phyloP scores from a whole-genome alignment of 2,113 vertebrate genomes.

The Nannospalax galili region DNA sequence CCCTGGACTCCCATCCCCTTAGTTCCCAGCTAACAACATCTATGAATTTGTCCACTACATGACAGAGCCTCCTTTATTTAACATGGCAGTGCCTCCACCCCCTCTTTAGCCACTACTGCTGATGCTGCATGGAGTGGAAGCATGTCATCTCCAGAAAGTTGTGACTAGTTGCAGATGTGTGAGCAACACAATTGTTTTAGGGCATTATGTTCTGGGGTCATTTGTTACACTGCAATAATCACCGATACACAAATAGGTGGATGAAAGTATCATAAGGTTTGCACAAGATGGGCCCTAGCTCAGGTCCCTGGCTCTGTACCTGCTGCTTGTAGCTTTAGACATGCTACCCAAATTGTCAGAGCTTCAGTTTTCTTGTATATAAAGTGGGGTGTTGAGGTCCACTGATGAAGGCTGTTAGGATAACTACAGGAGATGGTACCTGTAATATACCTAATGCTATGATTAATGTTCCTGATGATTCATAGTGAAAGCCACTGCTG shows the following conservation, averaged over 20 bases:
- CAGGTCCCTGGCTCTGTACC: not conserved
- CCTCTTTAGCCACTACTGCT: not conserved
- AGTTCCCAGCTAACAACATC: not conserved
- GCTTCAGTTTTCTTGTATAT: not conserved
- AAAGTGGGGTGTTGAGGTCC: not conserved
- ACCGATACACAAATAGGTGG: not conserved
- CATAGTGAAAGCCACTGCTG: not conserved
- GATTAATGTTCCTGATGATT: not conserved
- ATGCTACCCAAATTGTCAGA: not conserved
- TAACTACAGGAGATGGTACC: not conserved
- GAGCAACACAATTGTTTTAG: no score
- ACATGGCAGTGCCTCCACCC: not conserved
- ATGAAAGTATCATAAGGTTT: not conserved
- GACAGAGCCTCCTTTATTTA: not conserved
- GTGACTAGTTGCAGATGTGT: not conserved
- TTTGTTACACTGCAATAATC: not conserved
- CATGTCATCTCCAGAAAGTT: no score
- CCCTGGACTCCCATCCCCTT: no score
- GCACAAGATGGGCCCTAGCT: not conserved
- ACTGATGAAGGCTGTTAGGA: not conserved
- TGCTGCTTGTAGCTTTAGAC: not conserved
- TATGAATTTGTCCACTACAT: not conserved
- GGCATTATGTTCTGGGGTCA: not conserved
- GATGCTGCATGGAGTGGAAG: fast-evolving
- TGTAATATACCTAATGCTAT: not conserved